Base-by-base conservation (phyloP, 1,140 invertebrate species). In the Archivesica marissinica region DNA sequence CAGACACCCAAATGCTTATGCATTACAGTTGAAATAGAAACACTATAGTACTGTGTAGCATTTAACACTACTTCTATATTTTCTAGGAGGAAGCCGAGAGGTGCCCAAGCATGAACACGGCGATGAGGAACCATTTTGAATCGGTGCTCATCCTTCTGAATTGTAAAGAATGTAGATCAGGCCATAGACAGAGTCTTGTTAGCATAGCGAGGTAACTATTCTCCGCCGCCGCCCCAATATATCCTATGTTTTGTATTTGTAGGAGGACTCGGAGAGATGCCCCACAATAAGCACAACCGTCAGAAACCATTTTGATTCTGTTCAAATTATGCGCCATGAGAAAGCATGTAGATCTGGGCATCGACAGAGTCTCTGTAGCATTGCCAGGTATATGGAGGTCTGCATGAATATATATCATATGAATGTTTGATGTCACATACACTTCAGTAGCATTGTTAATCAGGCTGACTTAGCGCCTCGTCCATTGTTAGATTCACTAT, bases 221-320 rank as follows among this genome's bases (percentile, higher is more conserved):
- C 17, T 70, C 52, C 78, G 38, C 17, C n/a, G 30, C 25, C 7
- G 11, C 30, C 35, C 50, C 33, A 44, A 25, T 72, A 66, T 6
- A 66, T 80, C 72, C 56, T 41, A 7, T 23, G 72, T 77, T 64
- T 87, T 89, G 1, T 89, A 23, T 50, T 76, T 74, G 25, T 30
- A 97, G 97, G 95, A 97, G 61, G 95, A 96, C 89, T 96, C 97
- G 77, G 97, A 98, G 90, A 96, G 96, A 92, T 97, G 97, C 90
- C 96, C 97, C 0, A 96, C 97, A 90, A 93, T 98, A 59, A 96
- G 96, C 17, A 96, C 97, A 85, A 96, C 97, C 0, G 95, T 98
- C 52, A 96, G 97, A 93, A 98, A 98, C 94, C 97, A 98, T 94
- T 98, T 98, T 94, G 95, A 97, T 79, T 96, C 97, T 4, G 97